A percentile compares a stretch with the other conserved stretches of the same genome.
phyloP scores from a whole-genome alignment of 2,797 vertebrate genomes.

The Lycodopsis pacificus region DNA sequence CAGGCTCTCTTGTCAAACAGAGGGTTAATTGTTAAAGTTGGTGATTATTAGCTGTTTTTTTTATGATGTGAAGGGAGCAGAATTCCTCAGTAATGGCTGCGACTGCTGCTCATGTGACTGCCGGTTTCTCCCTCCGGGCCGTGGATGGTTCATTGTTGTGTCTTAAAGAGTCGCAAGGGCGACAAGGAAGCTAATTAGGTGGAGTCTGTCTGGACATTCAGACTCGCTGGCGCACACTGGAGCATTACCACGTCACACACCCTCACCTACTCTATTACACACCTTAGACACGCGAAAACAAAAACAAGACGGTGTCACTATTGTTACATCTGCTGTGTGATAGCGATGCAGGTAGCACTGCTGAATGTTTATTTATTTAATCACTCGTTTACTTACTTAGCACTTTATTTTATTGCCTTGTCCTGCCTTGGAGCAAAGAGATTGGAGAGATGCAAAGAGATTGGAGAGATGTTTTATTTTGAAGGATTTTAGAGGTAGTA shows the following conservation, averaged over 20 bases:
- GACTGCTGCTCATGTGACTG: conserved; percentile 71
- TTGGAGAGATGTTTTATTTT: conserved; percentile 7
- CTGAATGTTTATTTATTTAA: conserved; percentile 15
- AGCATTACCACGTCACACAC: conserved; percentile 43
- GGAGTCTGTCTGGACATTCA: conserved; percentile 78
- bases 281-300: conserved; percentile 51
- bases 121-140: conserved; percentile 49
- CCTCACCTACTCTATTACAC: conserved; percentile 52
- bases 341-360: not conserved
- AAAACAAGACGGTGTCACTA: conserved; percentile 34
- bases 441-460: not conserved
- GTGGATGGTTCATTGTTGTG: conserved; percentile 73
- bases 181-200: conserved; percentile 75
- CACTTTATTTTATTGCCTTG: not conserved
- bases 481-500: not conserved
- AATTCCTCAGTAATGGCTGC: conserved; percentile 66
- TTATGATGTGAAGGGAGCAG: conserved; percentile 32
- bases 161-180: conserved; percentile 66
- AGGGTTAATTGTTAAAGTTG: conserved; percentile 68
- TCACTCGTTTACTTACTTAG: not conserved
- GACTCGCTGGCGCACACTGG: conserved; percentile 52
- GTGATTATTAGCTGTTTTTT: conserved; percentile 46
- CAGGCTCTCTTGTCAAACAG: conserved; percentile 64
- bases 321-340: conserved; percentile 9
- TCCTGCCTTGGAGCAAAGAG: not conserved